Conservation (phyloP, 2,113 vertebrate species). For the Xerus inauris region DNA sequence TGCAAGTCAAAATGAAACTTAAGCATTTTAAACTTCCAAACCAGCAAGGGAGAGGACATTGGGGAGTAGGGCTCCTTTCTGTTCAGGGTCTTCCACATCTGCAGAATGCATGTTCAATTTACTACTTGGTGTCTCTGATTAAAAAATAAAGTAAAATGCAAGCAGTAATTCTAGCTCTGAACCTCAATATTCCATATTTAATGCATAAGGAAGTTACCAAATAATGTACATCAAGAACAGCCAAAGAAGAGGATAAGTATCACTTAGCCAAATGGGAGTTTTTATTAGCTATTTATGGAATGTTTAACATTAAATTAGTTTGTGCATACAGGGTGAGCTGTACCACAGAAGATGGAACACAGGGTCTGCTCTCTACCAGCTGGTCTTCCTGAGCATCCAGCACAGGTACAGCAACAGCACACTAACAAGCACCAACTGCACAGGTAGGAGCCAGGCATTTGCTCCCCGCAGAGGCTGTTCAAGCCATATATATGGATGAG, state of each 20-base stretch:
- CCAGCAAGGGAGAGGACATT: neutral
- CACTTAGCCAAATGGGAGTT: neutral
- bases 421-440: neutral
- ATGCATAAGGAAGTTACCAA: neutral
- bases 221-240: neutral
- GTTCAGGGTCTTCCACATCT: constrained; percentile 22
- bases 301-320: neutral
- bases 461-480: neutral
- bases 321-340: too few relatives aligned
- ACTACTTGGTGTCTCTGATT: constrained; percentile 48
- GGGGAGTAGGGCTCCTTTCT: neutral
- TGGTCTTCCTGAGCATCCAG: neutral
- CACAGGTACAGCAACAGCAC: neutral
- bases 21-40: constrained; percentile 9
- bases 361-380: neutral
- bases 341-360: neutral
- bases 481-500: neutral
- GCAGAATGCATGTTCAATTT: neutral
- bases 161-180: neutral
- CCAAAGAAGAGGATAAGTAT: neutral
- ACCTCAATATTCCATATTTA: neutral
- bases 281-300: neutral
- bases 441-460: neutral
- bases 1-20: constrained; percentile 57
- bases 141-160: constrained; percentile 28